Evolutionary conservation across 2,113 vertebrate genomes (phyloP).

Genomic region (Tetrax tetrax): DNA sequence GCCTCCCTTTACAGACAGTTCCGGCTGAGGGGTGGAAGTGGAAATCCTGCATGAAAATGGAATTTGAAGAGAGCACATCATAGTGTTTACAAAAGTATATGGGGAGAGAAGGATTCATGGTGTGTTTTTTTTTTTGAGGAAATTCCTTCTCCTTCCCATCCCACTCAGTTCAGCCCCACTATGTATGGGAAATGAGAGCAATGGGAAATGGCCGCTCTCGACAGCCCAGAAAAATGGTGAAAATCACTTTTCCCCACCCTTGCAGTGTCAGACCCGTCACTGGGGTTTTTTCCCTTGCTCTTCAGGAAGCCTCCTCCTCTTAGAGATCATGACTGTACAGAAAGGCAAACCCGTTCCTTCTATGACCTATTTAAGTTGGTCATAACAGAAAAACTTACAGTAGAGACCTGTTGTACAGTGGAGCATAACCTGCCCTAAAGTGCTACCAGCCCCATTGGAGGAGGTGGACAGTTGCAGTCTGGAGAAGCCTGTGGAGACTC

Average conservation of each 20-base stretch:
- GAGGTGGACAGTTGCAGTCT: not conserved
- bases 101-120: not conserved
- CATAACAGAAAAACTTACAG: not conserved
- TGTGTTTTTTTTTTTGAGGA: accelerated
- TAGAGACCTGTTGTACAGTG: too few species aligned
- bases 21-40: not conserved
- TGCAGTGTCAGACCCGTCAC: not conserved
- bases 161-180: not conserved
- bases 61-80: not conserved
- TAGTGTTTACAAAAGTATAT: not conserved
- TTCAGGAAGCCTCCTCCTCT: not conserved
- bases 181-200: not conserved
- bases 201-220: not conserved
- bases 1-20: not conserved
- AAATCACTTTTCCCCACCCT: not conserved
- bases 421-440: not conserved
- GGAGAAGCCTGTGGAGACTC: not conserved
- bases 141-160: not conserved
- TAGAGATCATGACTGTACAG: accelerated
- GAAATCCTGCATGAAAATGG: not conserved
- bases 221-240: accelerated
- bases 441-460: not conserved
- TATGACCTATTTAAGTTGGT: not conserved
- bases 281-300: not conserved
- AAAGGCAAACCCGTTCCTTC: not conserved